phyloP scores from a whole-genome alignment of 2,888 invertebrate species.

The Ceriagrion tenellum region DNA sequence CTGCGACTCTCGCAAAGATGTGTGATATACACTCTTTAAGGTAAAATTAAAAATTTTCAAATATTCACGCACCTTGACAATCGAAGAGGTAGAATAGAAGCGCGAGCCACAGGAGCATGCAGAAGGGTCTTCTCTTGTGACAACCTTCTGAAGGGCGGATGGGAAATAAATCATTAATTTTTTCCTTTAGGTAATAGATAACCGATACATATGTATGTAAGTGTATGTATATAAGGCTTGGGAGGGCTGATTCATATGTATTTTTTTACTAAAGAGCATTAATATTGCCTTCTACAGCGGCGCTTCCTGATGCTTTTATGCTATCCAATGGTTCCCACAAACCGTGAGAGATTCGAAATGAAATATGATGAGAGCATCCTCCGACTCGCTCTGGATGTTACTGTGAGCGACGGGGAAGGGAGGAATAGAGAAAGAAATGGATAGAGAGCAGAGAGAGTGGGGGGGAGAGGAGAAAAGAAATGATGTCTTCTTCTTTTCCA shows the following conservation, averaged over 20 bases:
- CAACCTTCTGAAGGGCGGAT: not conserved
- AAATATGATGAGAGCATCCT: constrained; percentile 34
- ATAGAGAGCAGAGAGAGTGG: not conserved
- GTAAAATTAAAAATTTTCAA: not conserved
- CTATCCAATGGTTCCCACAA: constrained; percentile 28
- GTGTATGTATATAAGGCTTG: not conserved
- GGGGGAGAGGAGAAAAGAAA: not conserved
- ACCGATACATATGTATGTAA: not conserved
- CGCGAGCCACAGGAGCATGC: not conserved
- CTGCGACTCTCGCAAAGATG: not conserved
- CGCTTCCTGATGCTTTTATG: not conserved
- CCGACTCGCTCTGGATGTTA: constrained; percentile 64
- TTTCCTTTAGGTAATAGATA: not conserved
- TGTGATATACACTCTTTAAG: not conserved
- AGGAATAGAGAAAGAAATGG: not conserved
- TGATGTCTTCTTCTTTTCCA: not conserved
- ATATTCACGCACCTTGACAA: not conserved
- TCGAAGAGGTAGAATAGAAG: not conserved
- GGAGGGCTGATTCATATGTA: not conserved
- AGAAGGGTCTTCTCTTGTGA: not conserved
- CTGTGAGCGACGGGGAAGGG: not conserved
- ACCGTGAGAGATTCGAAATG: constrained; percentile 55
- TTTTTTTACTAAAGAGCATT: not conserved
- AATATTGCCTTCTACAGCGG: not conserved
- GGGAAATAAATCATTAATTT: constrained; percentile 1